Evolutionary conservation across 2,888 invertebrate genomes (phyloP), one percentile per base, ranked within the genome.

Genomic region (Chironomus riparius): DNA sequence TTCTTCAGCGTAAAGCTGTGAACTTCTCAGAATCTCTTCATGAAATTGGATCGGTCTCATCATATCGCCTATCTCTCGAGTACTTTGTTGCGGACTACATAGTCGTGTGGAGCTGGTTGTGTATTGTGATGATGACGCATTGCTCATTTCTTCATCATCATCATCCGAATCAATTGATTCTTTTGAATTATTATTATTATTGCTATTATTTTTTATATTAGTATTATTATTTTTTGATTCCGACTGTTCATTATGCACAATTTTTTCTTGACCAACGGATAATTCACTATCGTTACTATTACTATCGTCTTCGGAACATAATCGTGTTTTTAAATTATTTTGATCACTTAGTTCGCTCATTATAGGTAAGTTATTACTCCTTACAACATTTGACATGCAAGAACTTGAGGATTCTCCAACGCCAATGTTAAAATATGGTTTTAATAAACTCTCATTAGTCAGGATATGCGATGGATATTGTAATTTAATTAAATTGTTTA

Each of bases 241-340:
- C 6, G 69, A 47, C 21, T 68, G 62, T n/a, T 74, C 68, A 24
- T 77, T 77, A 76, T 77, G 77, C 62, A 77, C 77, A n/a, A n/a
- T n/a, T 78, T 82, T 81, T 77, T 93, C 93, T 81, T 92, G 92
- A 5, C 93, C 92, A 78, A 93, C 93, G 79, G 92, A 93, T 47
- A 93, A 81, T 3, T 92, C 93, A 65, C 93, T 93, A 80, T 92
- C 92, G 80, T 92, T 92, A 79, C 90, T 90, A 79, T 90, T 89
- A 78, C 90, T 89, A 77, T 91, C 91, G n/a, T 72, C 72, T 15
- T 72, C 72, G 28, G 61, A 65, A 65, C 65, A 65, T 21, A 65
- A 21, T 65, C 65, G 22, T 4, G 13, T 21, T 65, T 24, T 65
- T 21, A 24, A 18, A 65, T 18, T 56, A 56, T 65, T 24, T 13